These are phyloP conservation scores for Panthera leo DNA, from an alignment of 2,113 vertebrate genomes.

Conservation along the genomic window DNA sequence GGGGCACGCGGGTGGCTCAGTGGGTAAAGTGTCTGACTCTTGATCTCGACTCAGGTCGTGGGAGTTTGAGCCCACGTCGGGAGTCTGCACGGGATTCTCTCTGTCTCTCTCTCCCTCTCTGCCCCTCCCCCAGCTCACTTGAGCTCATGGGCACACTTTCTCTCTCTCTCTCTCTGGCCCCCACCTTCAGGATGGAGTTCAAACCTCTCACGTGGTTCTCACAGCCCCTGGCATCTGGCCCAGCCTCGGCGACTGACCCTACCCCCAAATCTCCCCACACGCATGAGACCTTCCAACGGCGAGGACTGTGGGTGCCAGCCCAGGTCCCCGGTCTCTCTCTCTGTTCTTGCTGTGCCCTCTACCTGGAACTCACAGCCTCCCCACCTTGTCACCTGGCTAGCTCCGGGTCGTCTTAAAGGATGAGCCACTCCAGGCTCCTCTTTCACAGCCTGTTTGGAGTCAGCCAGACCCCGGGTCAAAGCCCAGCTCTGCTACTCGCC, in stretches of 20 bases:
- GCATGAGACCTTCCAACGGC: neutral
- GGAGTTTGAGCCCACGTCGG: no score
- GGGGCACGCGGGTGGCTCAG: no score
- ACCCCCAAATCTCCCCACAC: rapidly evolving
- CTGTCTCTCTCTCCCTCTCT: no score
- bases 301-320: neutral
- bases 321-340: neutral
- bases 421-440: neutral
- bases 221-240: rapidly evolving
- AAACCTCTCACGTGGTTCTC: neutral
- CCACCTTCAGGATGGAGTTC: neutral
- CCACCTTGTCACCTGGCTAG: neutral
- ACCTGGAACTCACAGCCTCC: neutral
- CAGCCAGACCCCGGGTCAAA: neutral
- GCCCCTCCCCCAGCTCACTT: no score
- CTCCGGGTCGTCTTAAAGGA: neutral
- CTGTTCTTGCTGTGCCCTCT: neutral
- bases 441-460: neutral
- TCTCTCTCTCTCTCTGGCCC: neutral
- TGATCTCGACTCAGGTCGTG: no score
- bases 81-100: no score
- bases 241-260: no score
- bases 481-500: neutral
- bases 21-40: no score
- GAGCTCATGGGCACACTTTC: no score